Evolutionary conservation across 2,113 vertebrate species (phyloP).

Genomic region (Brachirus orientalis): DNA sequence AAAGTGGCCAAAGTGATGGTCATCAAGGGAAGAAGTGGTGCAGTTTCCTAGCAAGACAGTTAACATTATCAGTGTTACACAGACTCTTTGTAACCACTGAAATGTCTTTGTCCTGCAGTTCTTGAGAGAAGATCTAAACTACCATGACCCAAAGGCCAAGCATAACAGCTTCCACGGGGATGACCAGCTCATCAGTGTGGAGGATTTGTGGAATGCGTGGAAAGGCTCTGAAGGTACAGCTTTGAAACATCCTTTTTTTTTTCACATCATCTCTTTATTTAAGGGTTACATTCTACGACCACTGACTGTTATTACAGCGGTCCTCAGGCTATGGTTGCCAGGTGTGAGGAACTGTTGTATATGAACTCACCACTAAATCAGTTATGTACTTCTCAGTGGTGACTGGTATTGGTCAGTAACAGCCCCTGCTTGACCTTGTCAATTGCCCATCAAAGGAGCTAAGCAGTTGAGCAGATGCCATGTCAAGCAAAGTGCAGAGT

Average conservation of each 20-base stretch:
- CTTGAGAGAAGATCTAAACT: conserved; percentile 96
- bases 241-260: not conserved
- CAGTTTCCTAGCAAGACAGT: too few species aligned
- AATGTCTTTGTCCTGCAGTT: conserved; percentile 82
- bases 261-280: not conserved
- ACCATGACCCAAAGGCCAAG: conserved; percentile 95
- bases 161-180: conserved; percentile 98
- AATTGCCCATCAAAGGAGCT: conserved; percentile 7
- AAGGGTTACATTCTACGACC: not conserved
- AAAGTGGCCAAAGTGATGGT: too few species aligned
- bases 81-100: conserved; percentile 6
- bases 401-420: not conserved
- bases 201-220: conserved; percentile 97
- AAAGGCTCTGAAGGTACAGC: conserved; percentile 92
- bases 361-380: not conserved
- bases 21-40: too few species aligned
- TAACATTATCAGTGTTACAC: not conserved
- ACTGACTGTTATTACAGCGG: not conserved
- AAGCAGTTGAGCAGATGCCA: conserved; percentile 27
- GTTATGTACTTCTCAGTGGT: not conserved
- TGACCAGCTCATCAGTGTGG: conserved; percentile 97
- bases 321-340: not conserved
- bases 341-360: not conserved
- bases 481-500: conserved; percentile 42
- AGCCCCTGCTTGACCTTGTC: conserved; percentile 15